phyloP scores from a whole-genome alignment of 2,113 vertebrate genomes.

The Oncorhynchus clarkii region DNA sequence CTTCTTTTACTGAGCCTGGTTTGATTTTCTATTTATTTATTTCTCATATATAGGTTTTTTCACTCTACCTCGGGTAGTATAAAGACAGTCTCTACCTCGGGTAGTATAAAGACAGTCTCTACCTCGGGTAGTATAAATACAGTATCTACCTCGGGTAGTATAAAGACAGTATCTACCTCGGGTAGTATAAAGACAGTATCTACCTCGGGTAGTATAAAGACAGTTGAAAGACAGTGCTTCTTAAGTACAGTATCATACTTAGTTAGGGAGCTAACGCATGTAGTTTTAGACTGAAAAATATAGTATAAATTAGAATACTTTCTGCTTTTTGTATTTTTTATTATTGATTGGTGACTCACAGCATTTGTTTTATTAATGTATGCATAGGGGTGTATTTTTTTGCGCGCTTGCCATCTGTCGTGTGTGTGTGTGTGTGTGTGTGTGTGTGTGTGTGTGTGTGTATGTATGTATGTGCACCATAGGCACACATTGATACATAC shows the following conservation, averaged over 20 bases:
- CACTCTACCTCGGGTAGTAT: neutral
- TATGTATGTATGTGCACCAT: neutral
- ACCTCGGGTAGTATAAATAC: too few relatives aligned
- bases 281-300: neutral
- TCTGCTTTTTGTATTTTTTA: neutral
- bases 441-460: too few relatives aligned
- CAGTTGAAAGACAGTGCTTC: constrained; percentile 12
- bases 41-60: neutral
- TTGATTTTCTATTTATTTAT: constrained; percentile 30
- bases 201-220: neutral
- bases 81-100: too few relatives aligned
- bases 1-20: neutral
- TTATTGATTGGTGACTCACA: constrained; percentile 6
- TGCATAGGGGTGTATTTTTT: too few relatives aligned
- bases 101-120: too few relatives aligned
- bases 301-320: neutral
- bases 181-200: too few relatives aligned
- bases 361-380: too few relatives aligned
- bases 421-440: neutral
- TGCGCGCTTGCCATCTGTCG: too few relatives aligned
- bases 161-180: too few relatives aligned
- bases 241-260: neutral
- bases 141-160: too few relatives aligned
- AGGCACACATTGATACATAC: neutral
- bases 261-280: neutral